These are phyloP conservation scores for Okapia johnstoni DNA, from an alignment of 2,113 vertebrate genomes.

Conservation along the genomic window DNA sequence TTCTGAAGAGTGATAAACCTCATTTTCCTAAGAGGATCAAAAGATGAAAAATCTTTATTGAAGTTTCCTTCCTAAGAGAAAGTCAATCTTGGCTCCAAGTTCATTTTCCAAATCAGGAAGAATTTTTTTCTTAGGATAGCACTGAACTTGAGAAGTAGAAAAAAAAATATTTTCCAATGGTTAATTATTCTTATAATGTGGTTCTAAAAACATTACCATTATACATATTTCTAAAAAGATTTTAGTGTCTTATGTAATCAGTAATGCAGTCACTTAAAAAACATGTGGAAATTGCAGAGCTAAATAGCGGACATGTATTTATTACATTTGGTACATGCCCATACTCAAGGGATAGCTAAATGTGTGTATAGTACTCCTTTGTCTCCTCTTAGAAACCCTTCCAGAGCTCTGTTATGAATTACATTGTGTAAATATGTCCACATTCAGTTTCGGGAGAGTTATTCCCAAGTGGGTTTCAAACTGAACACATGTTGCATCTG, in stretches of 20 bases:
- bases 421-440: constrained; percentile 59
- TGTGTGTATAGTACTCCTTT: constrained; percentile 41
- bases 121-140: constrained; percentile 37
- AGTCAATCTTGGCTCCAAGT: constrained; percentile 44
- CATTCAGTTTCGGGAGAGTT: constrained; percentile 43
- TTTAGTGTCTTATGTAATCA: constrained; percentile 51
- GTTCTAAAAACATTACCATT: constrained; percentile 54
- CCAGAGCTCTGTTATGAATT: constrained; percentile 63
- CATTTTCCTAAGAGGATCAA: constrained; percentile 30
- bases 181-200: constrained; percentile 57
- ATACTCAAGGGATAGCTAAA: constrained; percentile 5
- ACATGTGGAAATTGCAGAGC: constrained; percentile 19
- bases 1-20: not conserved
- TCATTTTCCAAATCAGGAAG: constrained; percentile 60
- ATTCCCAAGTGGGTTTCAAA: constrained; percentile 51
- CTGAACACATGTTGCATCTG: constrained; percentile 65
- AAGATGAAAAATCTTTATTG: not conserved
- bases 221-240: constrained; percentile 12
- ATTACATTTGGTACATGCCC: constrained; percentile 28
- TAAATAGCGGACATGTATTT: constrained; percentile 37
- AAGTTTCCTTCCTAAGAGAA: constrained; percentile 27
- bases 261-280: constrained; percentile 53
- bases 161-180: not conserved
- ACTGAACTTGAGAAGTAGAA: constrained; percentile 22
- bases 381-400: constrained; percentile 30